Conservation (phyloP, 2,888 invertebrate genomes). For the Caenorhabditis japonica region DNA sequence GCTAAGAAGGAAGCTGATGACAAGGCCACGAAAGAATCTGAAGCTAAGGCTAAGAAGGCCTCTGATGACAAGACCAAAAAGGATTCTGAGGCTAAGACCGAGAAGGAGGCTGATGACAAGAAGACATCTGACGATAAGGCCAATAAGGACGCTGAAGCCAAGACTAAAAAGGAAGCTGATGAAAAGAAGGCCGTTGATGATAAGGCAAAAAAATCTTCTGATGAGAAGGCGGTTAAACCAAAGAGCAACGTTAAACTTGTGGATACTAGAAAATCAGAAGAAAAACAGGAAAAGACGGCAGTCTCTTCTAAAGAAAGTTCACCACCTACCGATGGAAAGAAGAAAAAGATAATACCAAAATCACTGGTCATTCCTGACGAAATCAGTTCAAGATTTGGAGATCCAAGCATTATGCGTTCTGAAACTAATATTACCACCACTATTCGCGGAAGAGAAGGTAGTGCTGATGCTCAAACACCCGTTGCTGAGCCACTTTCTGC, state of each 20-base stretch:
- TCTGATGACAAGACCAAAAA: no score
- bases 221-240: constrained; percentile 20
- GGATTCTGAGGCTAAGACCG: not conserved
- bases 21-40: not conserved
- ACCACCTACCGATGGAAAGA: constrained; percentile 48
- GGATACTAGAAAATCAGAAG: constrained; percentile 10
- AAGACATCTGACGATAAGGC: constrained; percentile 1
- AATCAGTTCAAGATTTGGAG: constrained; percentile 72
- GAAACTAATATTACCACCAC: constrained; percentile 66
- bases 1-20: not conserved
- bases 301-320: constrained; percentile 30
- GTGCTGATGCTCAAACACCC: constrained; percentile 62
- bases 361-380: constrained; percentile 75
- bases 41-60: not conserved
- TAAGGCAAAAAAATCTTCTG: constrained; percentile 10
- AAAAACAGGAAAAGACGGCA: constrained; percentile 23
- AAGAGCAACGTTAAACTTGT: constrained; percentile 27
- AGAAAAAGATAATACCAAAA: constrained; percentile 64
- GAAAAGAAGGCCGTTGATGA: constrained; percentile 27
- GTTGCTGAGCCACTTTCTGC: constrained; percentile 58
- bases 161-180: constrained; percentile 3
- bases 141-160: constrained; percentile 6
- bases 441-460: constrained; percentile 64
- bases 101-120: not conserved
- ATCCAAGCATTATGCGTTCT: constrained; percentile 65